Evolutionary conservation across 2,888 invertebrate genomes (phyloP).

Genomic region (Chymomyza amoena): DNA sequence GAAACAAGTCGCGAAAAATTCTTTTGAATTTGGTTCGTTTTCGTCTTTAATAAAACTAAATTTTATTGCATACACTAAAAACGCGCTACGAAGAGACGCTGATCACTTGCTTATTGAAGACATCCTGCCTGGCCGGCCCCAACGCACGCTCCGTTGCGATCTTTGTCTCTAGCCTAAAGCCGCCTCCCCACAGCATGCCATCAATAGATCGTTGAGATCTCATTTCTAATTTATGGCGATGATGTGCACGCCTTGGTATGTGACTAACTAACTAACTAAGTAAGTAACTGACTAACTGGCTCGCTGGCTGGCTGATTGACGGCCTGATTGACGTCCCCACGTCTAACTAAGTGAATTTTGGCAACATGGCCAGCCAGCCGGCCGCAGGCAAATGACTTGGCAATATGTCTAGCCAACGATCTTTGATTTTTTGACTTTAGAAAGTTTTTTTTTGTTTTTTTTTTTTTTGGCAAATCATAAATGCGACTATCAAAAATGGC

Average conservation of each 20-base stretch:
- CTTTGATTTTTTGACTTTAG: slow-evolving; percentile 55
- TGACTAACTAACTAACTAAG: background rate
- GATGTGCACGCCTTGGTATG: slow-evolving; percentile 22
- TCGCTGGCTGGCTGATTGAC: background rate
- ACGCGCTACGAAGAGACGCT: slow-evolving; percentile 16
- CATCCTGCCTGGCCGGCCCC: slow-evolving; percentile 36
- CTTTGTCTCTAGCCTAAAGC: background rate
- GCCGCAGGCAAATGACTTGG: slow-evolving; percentile 32
- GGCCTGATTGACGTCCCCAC: background rate
- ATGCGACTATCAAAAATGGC: slow-evolving; percentile 62
- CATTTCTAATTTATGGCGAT: slow-evolving; percentile 68
- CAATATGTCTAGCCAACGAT: slow-evolving; percentile 19
- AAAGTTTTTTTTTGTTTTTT: slow-evolving; percentile 40
- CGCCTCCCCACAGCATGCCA: background rate
- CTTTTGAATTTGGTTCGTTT: slow-evolving; percentile 69
- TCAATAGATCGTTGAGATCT: slow-evolving; percentile 12
- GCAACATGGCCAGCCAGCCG: slow-evolving; percentile 33
- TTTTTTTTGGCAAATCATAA: slow-evolving; percentile 59
- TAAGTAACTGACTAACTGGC: slow-evolving; percentile 7
- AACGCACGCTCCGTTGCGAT: slow-evolving; percentile 4
- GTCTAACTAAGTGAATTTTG: background rate
- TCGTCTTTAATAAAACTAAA: slow-evolving; percentile 67
- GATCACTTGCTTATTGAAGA: slow-evolving; percentile 46
- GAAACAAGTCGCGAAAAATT: slow-evolving; percentile 64
- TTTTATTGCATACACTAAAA: slow-evolving; percentile 64